Base-by-base conservation (phyloP, 2,888 invertebrate species). In the Tyria jacobaeae region DNA sequence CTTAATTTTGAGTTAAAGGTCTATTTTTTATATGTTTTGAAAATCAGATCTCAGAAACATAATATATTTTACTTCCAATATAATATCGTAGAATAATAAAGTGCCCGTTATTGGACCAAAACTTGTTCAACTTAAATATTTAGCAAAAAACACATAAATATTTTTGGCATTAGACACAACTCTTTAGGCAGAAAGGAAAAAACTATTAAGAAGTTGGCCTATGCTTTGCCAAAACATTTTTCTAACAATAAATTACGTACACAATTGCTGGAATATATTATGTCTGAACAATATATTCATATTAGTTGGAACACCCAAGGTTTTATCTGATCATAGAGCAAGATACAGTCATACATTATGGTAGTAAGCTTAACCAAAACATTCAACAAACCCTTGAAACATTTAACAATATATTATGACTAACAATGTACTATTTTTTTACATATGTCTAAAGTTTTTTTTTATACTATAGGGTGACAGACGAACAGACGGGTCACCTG, bases 201-300 rank as follows among this genome's bases (percentile, higher is more conserved):
- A 53, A 27, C 55, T 55, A 60, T 60, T 61, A 61, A 39, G 48
- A 54, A 62, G 47, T 57, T 61, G 7, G 52, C 47, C 44, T 34
- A 53, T 53, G 57, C 53, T 56, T 62, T 57, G 35, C 47, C 57
- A 39, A 48, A 57, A 62, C 39, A 39, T 47, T 57, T 60, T 52
- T 27, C 47, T 37, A 17, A 24, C 25, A 21, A 53, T 48, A 60
- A 39, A 53, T 61, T 51, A 50, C 37, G 31, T 9, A 37, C 31
- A 56, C 47, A 51, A 53, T 57, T 21, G 52, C 39, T 52, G 37
- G 62, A 52, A 57, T 62, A 61, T 21, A 50, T 61, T 61, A 61
- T 15, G 17, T 21, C 21, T 37, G 10, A 34, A 44, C 44, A 51
- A 54, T 54, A 49, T 56, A 48, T 59, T 55, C 56, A 56, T 57